Conservation (phyloP, 2,113 vertebrate genomes). For the Myiagra hebetior region DNA sequence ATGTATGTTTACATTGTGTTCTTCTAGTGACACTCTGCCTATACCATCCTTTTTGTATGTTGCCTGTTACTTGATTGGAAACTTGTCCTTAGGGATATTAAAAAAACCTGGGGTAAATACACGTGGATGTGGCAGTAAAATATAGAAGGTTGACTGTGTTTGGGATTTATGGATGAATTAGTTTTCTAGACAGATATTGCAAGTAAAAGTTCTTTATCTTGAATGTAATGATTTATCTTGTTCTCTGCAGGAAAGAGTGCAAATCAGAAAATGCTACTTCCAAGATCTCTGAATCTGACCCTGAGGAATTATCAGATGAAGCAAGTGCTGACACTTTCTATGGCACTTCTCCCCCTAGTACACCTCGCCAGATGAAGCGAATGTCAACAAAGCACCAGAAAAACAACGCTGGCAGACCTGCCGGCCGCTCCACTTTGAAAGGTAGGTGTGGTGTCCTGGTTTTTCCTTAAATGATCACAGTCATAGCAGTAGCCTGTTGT, state of each 20-base stretch:
- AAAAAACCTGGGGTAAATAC: background rate
- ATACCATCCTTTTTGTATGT: background rate
- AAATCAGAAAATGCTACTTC: slow-evolving; percentile 71
- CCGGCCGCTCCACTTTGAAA: slow-evolving; percentile 77
- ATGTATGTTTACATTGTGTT: background rate
- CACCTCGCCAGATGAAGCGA: slow-evolving; percentile 91
- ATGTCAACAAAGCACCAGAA: slow-evolving; percentile 91
- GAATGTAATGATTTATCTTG: background rate
- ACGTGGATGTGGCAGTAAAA: background rate
- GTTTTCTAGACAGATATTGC: background rate
- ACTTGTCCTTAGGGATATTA: background rate
- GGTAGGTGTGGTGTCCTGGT: slow-evolving; percentile 42
- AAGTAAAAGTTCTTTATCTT: background rate
- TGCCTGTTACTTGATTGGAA: background rate
- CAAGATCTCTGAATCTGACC: slow-evolving; percentile 76
- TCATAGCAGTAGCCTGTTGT: background rate
- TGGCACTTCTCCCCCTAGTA: slow-evolving; percentile 87
- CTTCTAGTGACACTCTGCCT: background rate
- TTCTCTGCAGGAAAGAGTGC: slow-evolving; percentile 74
- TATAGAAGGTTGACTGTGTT: background rate
- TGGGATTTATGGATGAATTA: background rate
- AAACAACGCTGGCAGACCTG: slow-evolving; percentile 68
- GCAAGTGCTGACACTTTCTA: slow-evolving; percentile 83
- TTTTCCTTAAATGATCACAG: background rate
- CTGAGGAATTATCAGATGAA: slow-evolving; percentile 86